Base-by-base conservation (phyloP, 2,888 invertebrate species). In the Oscheius sp. region DNA sequence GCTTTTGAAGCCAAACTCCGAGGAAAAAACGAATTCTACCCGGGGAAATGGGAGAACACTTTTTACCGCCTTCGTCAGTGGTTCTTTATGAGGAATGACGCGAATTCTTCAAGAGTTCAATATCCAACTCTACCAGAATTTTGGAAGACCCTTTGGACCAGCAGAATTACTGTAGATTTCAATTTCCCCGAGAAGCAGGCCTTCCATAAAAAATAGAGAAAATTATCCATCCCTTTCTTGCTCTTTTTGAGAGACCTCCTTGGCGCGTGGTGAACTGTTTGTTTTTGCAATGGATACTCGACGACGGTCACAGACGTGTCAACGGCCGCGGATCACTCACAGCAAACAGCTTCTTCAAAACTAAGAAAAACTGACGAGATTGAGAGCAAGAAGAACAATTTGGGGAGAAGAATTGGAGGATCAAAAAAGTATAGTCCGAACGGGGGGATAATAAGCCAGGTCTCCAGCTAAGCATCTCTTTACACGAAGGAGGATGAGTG, bases 261-360 rank as follows among this genome's bases (percentile, higher is more conserved):
- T 35, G 21, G 43, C 49, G 46, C 66, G 66, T 66, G 66, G 66
- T 49, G 66, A 52, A 49, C 66, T 66, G 66, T 66, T 66, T 66
- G 66, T 66, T 66, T 52, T 66, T 66, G 66, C 66, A 66, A 66
- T 49, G 66, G 66, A 66, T 66, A 66, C 66, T 66, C 66, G 66
- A 49, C 49, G 63, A 21, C 45, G 23, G 27, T 43, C 43, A 21
- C 18, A 49, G 66, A 66, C 66, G 66, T 66, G 66, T 66, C 66
- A 66, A 66, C 49, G 66, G 43, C 35, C 35, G 35, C 43, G 55
- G 25, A 55, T 25, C 55, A 55, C 18, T 35, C 21, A 55, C 55
- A 23, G 55, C 55, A 55, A 55, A 55, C 55, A 55, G 25, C 55
- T 55, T 25, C 55, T 55, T 55, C 18, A 55, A 25, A 55, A 21